Evolutionary conservation across 2,113 vertebrate species (phyloP).

Genomic region (Brachyistius frenatus): DNA sequence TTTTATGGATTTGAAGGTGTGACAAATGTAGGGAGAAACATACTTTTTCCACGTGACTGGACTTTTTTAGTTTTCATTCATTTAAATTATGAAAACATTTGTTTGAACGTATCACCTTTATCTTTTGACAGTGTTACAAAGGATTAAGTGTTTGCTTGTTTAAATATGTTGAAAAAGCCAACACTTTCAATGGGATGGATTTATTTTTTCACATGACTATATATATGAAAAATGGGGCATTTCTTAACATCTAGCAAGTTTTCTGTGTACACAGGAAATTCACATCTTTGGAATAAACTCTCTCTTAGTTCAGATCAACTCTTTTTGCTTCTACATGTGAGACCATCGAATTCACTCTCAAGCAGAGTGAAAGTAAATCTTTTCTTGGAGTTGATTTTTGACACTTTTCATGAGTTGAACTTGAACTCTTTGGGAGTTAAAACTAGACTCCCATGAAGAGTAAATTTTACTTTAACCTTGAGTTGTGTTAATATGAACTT

Average conservation of each 20-base stretch:
- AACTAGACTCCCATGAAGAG: too few species aligned
- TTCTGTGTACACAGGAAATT: neutral
- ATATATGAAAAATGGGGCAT: conserved; percentile 13
- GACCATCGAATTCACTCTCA: too few species aligned
- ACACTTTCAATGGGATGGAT: neutral
- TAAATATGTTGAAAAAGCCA: neutral
- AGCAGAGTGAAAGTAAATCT: too few species aligned
- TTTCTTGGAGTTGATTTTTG: too few species aligned
- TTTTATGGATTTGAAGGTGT: neutral
- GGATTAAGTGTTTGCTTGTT: neutral
- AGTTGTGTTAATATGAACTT: too few species aligned
- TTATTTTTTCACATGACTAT: neutral
- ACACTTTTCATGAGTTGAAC: too few species aligned
- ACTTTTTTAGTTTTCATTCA: neutral
- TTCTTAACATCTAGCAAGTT: conserved; percentile 12
- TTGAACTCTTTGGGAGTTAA: too few species aligned
- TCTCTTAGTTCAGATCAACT: too few species aligned
- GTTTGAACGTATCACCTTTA: neutral
- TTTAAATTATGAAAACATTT: neutral
- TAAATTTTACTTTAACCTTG: too few species aligned
- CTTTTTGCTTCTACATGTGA: too few species aligned
- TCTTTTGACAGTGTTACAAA: neutral
- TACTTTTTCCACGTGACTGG: too few species aligned
- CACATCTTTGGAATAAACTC: neutral
- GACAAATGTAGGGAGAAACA: too few species aligned